Percentiles rank a stretch among this genome's conserved stretches.
Conservation (phyloP, 2,888 invertebrate species). For the Graphium colonna region DNA sequence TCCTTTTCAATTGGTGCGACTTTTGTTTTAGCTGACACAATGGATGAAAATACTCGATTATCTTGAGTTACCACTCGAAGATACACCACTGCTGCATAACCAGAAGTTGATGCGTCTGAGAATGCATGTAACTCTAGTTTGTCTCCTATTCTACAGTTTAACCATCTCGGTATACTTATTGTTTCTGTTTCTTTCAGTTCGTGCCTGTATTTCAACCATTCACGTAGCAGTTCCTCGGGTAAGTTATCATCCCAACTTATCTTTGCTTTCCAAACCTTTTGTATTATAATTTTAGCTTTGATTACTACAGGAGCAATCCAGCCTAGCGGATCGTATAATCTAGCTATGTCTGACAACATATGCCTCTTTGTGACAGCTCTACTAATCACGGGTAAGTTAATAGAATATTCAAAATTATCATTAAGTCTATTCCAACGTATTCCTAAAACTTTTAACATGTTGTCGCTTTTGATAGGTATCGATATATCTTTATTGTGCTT, state of each 20-base stretch:
- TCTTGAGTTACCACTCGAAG: too few relatives aligned
- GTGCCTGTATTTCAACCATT: slow-evolving; percentile 24
- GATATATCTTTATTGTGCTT: slow-evolving; percentile 5
- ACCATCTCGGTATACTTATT: slow-evolving; percentile 27
- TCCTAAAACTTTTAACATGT: slow-evolving; percentile 31
- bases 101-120: slow-evolving; percentile 28
- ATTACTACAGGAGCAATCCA: slow-evolving; percentile 32
- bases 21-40: slow-evolving; percentile 30
- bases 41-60: too few relatives aligned
- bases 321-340: slow-evolving; percentile 34
- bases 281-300: slow-evolving; percentile 28
- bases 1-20: slow-evolving; percentile 29
- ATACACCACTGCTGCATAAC: slow-evolving; percentile 29
- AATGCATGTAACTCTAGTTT: slow-evolving; percentile 27
- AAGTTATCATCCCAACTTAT: slow-evolving; percentile 29
- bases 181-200: slow-evolving; percentile 14
- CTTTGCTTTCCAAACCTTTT: slow-evolving; percentile 27
- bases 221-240: slow-evolving; percentile 8
- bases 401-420: slow-evolving; percentile 29
- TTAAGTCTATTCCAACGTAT: slow-evolving; percentile 31
- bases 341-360: slow-evolving; percentile 31
- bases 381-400: slow-evolving; percentile 20
- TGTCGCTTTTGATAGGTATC: slow-evolving; percentile 22
- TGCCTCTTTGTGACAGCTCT: slow-evolving; percentile 28
- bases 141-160: neutral